Conservation (phyloP, 2,113 vertebrate species). For the Mormyrus lacerda region DNA sequence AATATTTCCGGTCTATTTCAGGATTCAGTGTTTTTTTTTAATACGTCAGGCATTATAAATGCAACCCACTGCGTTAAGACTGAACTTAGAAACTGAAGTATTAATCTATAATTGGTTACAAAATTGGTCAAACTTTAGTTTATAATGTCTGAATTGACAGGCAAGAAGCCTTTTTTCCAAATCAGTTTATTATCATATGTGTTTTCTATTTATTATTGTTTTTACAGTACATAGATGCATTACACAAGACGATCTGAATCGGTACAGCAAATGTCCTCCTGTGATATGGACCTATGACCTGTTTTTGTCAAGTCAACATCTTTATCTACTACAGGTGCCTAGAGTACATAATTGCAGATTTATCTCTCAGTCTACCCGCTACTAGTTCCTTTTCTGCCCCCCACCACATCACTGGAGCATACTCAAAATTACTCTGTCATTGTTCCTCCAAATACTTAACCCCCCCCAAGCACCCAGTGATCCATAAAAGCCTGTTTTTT, state of each 20-base stretch:
- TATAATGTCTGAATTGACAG: not conserved
- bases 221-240: not conserved
- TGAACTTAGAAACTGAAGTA: not conserved
- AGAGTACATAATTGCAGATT: not conserved
- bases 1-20: conserved; percentile 13
- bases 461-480: not conserved
- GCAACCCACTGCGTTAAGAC: not conserved
- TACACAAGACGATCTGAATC: not conserved
- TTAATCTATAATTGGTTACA: not conserved
- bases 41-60: not conserved
- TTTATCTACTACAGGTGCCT: not conserved
- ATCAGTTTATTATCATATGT: not conserved
- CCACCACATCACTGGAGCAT: not conserved
- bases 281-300: not conserved
- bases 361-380: not conserved
- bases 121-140: not conserved
- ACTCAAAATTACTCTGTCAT: not conserved
- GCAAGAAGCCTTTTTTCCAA: not conserved
- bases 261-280: not conserved
- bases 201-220: not conserved
- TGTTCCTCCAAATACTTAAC: not conserved
- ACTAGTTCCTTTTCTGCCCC: not conserved
- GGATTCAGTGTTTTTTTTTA: not conserved
- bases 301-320: not conserved
- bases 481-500: not conserved